Evolutionary conservation across 2,888 invertebrate genomes (phyloP), one percentile per base, ranked within the genome.

Genomic region (Phortica magna): DNA sequence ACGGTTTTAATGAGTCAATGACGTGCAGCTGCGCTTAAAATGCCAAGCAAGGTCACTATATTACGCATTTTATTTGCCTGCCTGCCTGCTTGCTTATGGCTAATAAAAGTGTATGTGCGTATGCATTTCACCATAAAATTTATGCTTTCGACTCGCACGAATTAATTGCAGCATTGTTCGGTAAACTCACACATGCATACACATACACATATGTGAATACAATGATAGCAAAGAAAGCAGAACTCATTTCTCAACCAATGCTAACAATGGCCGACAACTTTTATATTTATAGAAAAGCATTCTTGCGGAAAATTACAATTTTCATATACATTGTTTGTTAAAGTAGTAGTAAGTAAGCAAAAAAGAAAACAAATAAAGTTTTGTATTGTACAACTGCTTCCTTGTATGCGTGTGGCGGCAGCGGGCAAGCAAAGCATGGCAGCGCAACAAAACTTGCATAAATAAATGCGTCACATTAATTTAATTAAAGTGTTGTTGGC

Each of bases 291-390:
- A 61, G 48, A 43, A 61, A 77, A 31, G 81, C 79, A 78, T 77
- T 78, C 76, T 74, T 57, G 79, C 77, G 80, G 83, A 87, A 85
- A 85, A 83, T 87, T 87, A 83, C 84, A 88, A 87, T 80, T 83
- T 83, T 80, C 78, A 87, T 85, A 79, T 84, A 78, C 78, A 77
- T 43, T 14, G 31, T 31, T 31, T 31, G 31, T 31, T 31, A 31
- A 31, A 31, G 17, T 55, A 17, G n/a, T n/a, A 55, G 14, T n/a
- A n/a, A n/a, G n/a, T n/a, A n/a, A 17, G 19, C 22, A 31, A 65
- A 39, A 14, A 14, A 48, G 5, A 48, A 59, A 59, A 17, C 53
- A n/a, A 0, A 10, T 9, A 19, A 19, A 59, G 4, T 59, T 48
- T 48, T 9, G 9, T 48, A 14, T 14, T 43, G 6, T 43, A 6